Evolutionary conservation across 2,888 invertebrate species (phyloP).

Genomic region (Agrilus cyanescens): DNA sequence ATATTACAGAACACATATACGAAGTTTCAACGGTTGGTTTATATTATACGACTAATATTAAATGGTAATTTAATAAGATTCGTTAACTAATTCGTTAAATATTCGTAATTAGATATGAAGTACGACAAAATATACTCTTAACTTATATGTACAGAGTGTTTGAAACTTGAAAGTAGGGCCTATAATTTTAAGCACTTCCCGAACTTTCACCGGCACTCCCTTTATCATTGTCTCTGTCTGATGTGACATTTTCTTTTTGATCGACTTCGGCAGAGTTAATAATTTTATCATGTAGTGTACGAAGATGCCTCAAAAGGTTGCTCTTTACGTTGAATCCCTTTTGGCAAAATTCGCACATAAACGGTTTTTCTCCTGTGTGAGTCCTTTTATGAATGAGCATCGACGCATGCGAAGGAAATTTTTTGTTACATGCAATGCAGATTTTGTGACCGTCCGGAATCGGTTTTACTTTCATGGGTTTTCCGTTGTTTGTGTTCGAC

Average conservation of each 20-base stretch:
- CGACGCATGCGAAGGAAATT: slow-evolving; percentile 66
- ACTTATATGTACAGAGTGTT: no score
- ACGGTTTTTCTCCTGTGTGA: slow-evolving; percentile 63
- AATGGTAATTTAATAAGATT: no score
- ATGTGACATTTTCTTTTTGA: slow-evolving; percentile 14
- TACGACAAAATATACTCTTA: no score
- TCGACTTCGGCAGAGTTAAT: slow-evolving; percentile 34
- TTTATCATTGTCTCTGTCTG: not conserved
- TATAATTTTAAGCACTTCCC: no score
- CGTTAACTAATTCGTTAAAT: no score
- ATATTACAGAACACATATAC: no score
- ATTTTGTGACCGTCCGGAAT: slow-evolving; percentile 40
- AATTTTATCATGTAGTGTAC: slow-evolving; percentile 62
- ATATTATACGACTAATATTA: no score
- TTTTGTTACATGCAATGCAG: slow-evolving; percentile 59
- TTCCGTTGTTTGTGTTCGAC: slow-evolving; percentile 40
- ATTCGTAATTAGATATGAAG: no score
- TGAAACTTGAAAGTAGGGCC: no score
- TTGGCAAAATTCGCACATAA: slow-evolving; percentile 61
- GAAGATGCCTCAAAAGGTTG: slow-evolving; percentile 58
- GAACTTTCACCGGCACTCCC: no score
- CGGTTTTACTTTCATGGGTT: slow-evolving; percentile 8
- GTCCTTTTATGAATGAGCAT: slow-evolving; percentile 68
- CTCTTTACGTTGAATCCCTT: slow-evolving; percentile 73
- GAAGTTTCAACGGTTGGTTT: no score